A percentile compares a stretch with the other conserved stretches of the same genome.
Evolutionary conservation across 2,888 invertebrate genomes (phyloP).

Genomic region (Rambutsinella grinnellia): DNA sequence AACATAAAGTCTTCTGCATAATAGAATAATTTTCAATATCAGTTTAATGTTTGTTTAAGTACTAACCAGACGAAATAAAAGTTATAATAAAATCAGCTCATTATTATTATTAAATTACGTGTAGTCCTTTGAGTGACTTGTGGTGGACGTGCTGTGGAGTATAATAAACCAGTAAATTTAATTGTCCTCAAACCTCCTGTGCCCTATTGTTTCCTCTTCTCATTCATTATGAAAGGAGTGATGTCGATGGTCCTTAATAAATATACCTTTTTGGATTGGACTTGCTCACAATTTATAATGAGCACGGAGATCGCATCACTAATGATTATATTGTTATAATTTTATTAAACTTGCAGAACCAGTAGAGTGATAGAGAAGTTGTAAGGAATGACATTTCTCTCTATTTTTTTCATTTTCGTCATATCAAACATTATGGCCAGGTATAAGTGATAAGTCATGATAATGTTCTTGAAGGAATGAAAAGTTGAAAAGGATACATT

Average conservation of each 20-base stretch:
- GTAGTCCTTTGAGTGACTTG: not conserved
- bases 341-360: not conserved
- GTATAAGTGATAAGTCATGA: not conserved
- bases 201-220: conserved; percentile 11
- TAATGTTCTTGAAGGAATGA: not conserved
- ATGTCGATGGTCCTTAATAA: too few species aligned
- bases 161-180: conserved; percentile 39
- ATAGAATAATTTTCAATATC: too few species aligned
- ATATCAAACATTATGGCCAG: not conserved
- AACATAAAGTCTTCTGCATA: too few species aligned
- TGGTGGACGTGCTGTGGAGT: not conserved
- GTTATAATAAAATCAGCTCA: conserved; percentile 22
- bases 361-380: not conserved
- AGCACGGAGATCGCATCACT: not conserved
- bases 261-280: too few species aligned
- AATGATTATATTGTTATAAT: not conserved
- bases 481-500: not conserved
- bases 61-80: not conserved
- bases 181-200: conserved; percentile 26
- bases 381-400: not conserved
- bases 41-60: not conserved
- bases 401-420: not conserved
- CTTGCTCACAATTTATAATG: too few species aligned
- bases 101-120: not conserved
- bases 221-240: conserved; percentile 25